Percentiles rank a stretch among this genome's conserved stretches.
These are phyloP conservation scores for Ceyx margarethae DNA, from an alignment of 2,113 vertebrate species.

Conservation along the genomic window DNA sequence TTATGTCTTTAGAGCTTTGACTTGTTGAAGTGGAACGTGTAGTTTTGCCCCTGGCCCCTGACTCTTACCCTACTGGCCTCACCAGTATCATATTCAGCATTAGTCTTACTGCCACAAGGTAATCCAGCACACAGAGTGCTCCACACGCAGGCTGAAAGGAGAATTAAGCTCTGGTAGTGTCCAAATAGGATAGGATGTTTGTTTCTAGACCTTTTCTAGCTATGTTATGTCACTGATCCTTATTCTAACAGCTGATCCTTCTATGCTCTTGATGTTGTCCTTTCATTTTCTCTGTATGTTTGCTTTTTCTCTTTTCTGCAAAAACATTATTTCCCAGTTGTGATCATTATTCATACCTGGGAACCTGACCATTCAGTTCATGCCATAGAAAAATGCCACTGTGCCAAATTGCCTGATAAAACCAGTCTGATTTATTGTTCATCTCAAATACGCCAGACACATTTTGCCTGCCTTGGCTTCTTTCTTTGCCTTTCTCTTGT, in stretches of 20 bases:
- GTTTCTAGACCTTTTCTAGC: background rate
- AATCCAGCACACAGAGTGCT: background rate
- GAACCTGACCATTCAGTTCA: background rate
- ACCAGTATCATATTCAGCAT: background rate
- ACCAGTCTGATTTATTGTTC: background rate
- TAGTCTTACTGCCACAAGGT: background rate
- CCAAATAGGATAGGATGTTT: background rate
- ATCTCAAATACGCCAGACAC: background rate
- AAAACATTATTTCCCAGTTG: background rate
- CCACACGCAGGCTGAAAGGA: background rate
- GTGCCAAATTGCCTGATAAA: background rate
- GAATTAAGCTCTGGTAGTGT: background rate
- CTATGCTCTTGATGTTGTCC: background rate
- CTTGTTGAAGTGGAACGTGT: background rate
- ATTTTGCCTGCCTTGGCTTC: background rate
- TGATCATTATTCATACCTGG: background rate
- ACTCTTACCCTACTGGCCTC: background rate
- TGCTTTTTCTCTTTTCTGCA: background rate
- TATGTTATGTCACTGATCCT: background rate
- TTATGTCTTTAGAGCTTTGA: background rate
- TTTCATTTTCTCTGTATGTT: background rate
- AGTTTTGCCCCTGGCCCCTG: background rate
- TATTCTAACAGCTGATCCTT: background rate
- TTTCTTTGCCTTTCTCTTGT: background rate
- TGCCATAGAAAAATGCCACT: background rate